Percentiles rank a stretch among this genome's conserved stretches.
Evolutionary conservation across 2,888 invertebrate genomes (phyloP).

Genomic region (Aporophyla lueneburgensis): DNA sequence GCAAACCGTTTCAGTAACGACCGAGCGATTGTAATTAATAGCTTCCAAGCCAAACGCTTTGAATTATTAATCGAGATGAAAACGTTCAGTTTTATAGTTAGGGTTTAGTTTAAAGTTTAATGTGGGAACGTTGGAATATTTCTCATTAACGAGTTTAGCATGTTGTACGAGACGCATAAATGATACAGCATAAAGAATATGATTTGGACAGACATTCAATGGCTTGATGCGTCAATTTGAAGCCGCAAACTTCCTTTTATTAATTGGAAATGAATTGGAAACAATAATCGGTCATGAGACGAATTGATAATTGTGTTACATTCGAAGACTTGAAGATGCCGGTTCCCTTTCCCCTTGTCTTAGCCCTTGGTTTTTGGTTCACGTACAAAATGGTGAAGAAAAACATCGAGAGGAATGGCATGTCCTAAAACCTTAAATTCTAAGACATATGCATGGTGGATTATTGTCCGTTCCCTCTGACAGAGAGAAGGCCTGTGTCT

Average conservation of each 20-base stretch:
- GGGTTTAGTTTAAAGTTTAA: conserved; percentile 40
- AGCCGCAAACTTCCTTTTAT: neutral
- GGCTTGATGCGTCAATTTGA: conserved; percentile 1
- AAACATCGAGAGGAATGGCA: too few species aligned
- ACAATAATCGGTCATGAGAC: conserved; percentile 17
- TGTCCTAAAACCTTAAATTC: too few species aligned
- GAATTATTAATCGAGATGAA: conserved; percentile 64
- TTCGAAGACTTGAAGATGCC: neutral
- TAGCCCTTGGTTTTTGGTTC: too few species aligned
- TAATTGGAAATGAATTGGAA: conserved; percentile 5
- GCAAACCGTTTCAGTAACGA: conserved; percentile 58
- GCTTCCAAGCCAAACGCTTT: conserved; percentile 42
- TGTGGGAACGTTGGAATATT: conserved; percentile 23
- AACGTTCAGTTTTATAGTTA: conserved; percentile 47
- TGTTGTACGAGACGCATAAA: neutral
- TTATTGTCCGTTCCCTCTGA: too few species aligned
- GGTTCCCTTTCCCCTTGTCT: neutral
- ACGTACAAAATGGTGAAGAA: too few species aligned
- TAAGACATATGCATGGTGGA: too few species aligned
- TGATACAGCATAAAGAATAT: conserved; percentile 8
- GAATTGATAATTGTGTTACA: neutral
- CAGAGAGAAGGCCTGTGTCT: too few species aligned
- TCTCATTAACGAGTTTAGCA: conserved; percentile 10
- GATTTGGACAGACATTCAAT: neutral
- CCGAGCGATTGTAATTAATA: conserved; percentile 59